Base-by-base conservation (phyloP, 2,797 vertebrate species). In the Sebastes paucispinis region DNA sequence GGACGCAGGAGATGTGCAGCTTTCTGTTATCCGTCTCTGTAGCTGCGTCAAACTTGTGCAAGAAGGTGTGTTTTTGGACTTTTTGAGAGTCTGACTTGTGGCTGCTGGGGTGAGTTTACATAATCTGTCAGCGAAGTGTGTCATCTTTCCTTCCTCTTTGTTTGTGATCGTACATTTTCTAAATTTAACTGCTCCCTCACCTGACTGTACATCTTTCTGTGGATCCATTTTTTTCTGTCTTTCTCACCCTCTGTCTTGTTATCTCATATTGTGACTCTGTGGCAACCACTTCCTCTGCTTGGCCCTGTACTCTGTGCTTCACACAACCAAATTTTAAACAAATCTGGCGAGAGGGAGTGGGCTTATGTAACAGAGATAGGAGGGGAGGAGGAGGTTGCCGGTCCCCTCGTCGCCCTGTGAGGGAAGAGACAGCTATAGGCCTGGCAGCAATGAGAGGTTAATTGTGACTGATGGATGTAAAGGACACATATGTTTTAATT, bases 321-420 rank as follows among this genome's bases (percentile, higher is more conserved):
- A 90, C 84, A 87, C 90, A 95, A 93, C 85, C 92, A 94, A 92
- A 93, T 93, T 93, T 95, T 94, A 94, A 94, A 94, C 93, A 95
- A 94, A 94, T 95, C 92, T 94, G 92, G 91, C 85, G 87, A 58
- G 83, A 89, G 85, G 82, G 84, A 90, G 73, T 66, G 10, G 57
- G 67, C 89, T 95, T 96, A 94, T 92, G 92, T 95, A 95, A 95
- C 83, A 75, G 82, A 39, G 36, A 39, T 39, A 39, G 13, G 36
- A 75, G 75, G 73, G 73, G 81, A 47, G 86, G 87, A 91, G 88
- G 86, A 87, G 84, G 82, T 75, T 66, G 69, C 60, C 43, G 43
- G 76, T 79, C 77, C 75, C 74, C 50, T 75, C 16, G 20, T 71
- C 79, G 91, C 70, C 55, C 78, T 89, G 82, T 89, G 84, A 89